Conservation (phyloP, 2,113 vertebrate species). For the Austrofundulus limnaeus region DNA sequence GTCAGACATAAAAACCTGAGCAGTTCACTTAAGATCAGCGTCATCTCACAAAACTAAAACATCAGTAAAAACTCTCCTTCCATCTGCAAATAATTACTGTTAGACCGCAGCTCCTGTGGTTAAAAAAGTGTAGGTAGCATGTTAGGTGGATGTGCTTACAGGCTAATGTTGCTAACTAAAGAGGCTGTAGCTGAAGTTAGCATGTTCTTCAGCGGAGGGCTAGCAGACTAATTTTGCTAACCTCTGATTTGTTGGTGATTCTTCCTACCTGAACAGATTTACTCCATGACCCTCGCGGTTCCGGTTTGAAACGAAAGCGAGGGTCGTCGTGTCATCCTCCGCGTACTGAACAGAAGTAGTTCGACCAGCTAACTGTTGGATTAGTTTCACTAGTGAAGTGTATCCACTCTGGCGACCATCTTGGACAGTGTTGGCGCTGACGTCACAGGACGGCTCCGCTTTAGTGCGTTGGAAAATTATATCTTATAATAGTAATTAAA, state of each 20-base stretch:
- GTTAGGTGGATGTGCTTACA: too few species aligned
- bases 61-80: neutral
- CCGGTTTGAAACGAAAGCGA: neutral
- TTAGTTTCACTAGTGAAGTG: conserved; percentile 38
- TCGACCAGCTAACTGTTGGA: conserved; percentile 5
- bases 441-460: conserved; percentile 49
- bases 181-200: conserved; percentile 26
- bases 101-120: too few species aligned
- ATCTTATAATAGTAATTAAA: neutral
- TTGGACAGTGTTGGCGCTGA: conserved; percentile 42
- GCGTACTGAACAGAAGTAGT: neutral
- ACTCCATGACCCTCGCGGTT: conserved; percentile 40
- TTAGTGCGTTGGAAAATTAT: neutral
- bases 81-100: too few species aligned
- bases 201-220: conserved; percentile 16
- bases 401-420: conserved; percentile 59
- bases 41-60: neutral
- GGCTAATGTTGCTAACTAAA: neutral
- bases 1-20: too few species aligned
- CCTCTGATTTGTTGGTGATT: conserved; percentile 8
- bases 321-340: neutral
- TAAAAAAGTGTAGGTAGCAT: too few species aligned
- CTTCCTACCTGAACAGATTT: conserved; percentile 42
- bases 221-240: conserved; percentile 44
- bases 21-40: conserved; percentile 13